phyloP scores from a whole-genome alignment of 2,113 vertebrate species.

The Sinocyclocheilus rhinocerous region DNA sequence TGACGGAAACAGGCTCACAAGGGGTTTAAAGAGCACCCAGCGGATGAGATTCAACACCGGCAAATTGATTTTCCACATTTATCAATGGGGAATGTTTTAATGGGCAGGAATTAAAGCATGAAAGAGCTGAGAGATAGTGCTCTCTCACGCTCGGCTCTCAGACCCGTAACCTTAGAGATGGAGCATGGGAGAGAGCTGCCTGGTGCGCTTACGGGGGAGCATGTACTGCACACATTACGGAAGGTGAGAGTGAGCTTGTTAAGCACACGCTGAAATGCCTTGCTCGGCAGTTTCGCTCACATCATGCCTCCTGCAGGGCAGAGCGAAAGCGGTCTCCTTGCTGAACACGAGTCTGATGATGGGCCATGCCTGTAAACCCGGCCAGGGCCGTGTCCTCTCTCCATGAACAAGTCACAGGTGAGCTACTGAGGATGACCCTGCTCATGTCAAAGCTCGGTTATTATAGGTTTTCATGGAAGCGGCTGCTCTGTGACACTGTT shows the following conservation, averaged over 20 bases:
- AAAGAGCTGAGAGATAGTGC: conserved; percentile 9
- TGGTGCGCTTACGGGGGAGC: neutral
- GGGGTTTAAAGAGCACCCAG: conserved; percentile 69
- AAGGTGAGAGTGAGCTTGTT: conserved; percentile 50
- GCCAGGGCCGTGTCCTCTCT: neutral
- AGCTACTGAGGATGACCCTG: conserved; percentile 16
- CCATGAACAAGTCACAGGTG: neutral
- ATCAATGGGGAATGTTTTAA: conserved; percentile 73
- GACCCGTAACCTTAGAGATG: conserved; percentile 28
- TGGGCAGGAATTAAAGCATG: conserved; percentile 57
- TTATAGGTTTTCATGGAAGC: neutral
- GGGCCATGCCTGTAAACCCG: neutral
- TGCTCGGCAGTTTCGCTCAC: conserved; percentile 26
- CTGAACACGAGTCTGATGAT: conserved; percentile 37
- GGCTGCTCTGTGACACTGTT: neutral
- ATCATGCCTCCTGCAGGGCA: conserved; percentile 38
- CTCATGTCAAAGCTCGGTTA: neutral
- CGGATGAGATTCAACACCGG: conserved; percentile 61
- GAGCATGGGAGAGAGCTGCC: neutral
- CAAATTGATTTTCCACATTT: conserved; percentile 74
- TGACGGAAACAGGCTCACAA: conserved; percentile 72
- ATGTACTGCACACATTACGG: conserved; percentile 6
- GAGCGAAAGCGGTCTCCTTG: neutral
- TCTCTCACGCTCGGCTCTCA: conserved; percentile 3
- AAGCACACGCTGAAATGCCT: conserved; percentile 34